A percentile compares a stretch with the other conserved stretches of the same genome.
phyloP scores from a whole-genome alignment of 2,797 vertebrate species.

The Ctenochaetus hawaiiensis region DNA sequence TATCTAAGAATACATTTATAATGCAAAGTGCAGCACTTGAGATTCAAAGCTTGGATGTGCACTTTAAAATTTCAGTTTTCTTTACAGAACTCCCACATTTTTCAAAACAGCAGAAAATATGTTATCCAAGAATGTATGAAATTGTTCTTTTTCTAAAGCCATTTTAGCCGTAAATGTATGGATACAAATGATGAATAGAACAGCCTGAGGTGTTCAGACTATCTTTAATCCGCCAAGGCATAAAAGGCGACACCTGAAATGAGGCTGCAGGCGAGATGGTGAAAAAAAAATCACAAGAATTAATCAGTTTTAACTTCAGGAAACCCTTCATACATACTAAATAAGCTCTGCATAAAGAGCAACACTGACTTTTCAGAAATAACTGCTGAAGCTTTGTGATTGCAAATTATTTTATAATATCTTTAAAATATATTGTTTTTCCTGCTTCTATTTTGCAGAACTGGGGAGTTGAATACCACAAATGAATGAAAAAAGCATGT shows the following conservation, averaged over 20 bases:
- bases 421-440: neutral
- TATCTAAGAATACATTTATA: slow-evolving; percentile 47
- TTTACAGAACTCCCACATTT: slow-evolving; percentile 12
- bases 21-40: slow-evolving; percentile 49
- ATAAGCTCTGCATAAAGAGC: neutral
- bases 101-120: slow-evolving; percentile 1
- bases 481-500: no score
- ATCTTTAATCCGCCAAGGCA: neutral
- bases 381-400: no score
- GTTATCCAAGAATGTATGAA: neutral
- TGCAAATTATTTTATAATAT: neutral
- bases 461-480: no score
- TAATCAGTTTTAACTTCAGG: neutral
- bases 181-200: neutral
- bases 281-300: neutral
- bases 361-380: no score
- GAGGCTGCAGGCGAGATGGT: neutral
- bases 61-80: slow-evolving; percentile 21
- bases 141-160: no score
- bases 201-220: neutral
- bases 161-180: slow-evolving; percentile 5
- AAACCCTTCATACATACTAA: neutral
- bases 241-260: neutral
- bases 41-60: slow-evolving; percentile 24
- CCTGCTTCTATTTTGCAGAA: neutral